These are phyloP conservation scores for western clawed frog (Xenopus tropicalis) DNA, from an alignment of 2,113 vertebrate genomes.

Conservation along the genomic window DNA sequence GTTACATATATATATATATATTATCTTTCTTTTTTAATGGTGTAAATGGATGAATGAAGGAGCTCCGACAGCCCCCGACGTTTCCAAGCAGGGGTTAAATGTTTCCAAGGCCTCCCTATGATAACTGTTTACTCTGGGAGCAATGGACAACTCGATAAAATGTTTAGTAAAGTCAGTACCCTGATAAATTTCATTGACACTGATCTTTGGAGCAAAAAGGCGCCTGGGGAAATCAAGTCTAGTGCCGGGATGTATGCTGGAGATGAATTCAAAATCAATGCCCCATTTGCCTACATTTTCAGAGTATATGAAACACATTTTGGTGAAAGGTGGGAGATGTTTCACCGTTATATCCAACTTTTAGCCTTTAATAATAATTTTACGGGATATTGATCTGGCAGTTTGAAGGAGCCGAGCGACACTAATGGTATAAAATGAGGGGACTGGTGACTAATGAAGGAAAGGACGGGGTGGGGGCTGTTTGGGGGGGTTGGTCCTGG, in stretches of 20 bases:
- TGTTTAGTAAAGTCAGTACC: constrained; percentile 69
- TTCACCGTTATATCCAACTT: constrained; percentile 56
- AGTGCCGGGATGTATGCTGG: constrained; percentile 58
- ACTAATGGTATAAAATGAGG: constrained; percentile 62
- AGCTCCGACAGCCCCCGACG: too few species aligned
- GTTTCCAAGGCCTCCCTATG: constrained; percentile 49
- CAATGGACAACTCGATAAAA: constrained; percentile 69
- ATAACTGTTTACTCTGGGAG: constrained; percentile 63
- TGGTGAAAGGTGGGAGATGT: constrained; percentile 58
- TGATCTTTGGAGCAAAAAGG: constrained; percentile 73
- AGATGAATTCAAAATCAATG: constrained; percentile 83
- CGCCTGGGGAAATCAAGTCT: constrained; percentile 76
- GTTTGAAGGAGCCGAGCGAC: constrained; percentile 54
- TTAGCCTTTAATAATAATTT: constrained; percentile 65
- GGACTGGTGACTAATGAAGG: constrained; percentile 37
- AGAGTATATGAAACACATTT: constrained; percentile 66
- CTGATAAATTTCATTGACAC: constrained; percentile 79
- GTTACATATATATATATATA: too few species aligned
- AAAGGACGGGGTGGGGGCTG: not conserved
- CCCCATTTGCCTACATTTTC: constrained; percentile 64
- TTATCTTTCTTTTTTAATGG: too few species aligned
- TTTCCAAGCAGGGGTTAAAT: not conserved
- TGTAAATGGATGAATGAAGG: too few species aligned
- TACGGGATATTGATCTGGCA: constrained; percentile 62
- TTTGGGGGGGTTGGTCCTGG: not conserved